Percentiles rank a stretch among this genome's conserved stretches.
These are phyloP conservation scores for Phoxinus phoxinus DNA, from an alignment of 2,113 vertebrate species.

Conservation along the genomic window DNA sequence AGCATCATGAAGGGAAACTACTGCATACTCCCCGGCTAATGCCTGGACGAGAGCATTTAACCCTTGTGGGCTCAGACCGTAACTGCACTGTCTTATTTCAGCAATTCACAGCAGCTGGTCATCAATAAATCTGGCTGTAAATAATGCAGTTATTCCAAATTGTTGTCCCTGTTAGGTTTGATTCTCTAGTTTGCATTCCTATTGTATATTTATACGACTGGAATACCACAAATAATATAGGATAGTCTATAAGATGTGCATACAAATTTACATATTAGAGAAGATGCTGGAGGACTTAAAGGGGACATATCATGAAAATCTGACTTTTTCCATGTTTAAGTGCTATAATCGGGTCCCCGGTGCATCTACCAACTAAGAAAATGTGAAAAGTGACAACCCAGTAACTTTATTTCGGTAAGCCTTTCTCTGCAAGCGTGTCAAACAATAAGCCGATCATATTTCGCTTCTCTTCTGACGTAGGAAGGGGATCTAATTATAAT, in stretches of 20 bases:
- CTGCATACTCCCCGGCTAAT: neutral
- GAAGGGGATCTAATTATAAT: no score
- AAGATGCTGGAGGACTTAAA: no score
- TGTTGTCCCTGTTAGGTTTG: neutral
- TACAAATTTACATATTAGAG: no score
- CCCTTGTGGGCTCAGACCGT: neutral
- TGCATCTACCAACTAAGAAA: no score
- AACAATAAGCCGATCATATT: no score
- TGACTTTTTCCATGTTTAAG: no score
- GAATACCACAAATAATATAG: neutral
- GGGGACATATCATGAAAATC: no score
- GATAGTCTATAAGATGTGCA: neutral
- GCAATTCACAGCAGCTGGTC: neutral
- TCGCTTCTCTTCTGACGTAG: no score
- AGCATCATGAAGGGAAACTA: slow-evolving; percentile 1
- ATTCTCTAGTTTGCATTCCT: neutral
- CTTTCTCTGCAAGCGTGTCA: no score
- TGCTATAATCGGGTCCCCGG: no score
- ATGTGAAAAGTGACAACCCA: no score
- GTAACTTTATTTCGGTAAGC: no score
- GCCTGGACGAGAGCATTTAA: neutral
- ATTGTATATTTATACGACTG: neutral
- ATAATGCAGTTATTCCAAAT: neutral
- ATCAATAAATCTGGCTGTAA: neutral
- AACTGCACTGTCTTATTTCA: neutral